Base-by-base conservation (phyloP, 2,888 invertebrate species). In the Pogonocherus hispidulus region DNA sequence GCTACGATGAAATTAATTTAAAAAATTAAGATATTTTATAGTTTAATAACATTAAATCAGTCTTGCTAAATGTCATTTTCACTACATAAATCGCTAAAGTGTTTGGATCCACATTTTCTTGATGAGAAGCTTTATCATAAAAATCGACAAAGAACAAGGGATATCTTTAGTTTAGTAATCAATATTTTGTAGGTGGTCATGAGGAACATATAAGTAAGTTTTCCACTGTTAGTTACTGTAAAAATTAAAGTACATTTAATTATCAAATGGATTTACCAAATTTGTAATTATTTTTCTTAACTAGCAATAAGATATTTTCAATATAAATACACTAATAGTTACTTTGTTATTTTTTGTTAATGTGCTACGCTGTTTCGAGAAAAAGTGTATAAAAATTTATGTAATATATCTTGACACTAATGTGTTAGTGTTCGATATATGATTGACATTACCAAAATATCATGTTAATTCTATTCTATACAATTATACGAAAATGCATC, bases 361-460 rank as follows among this genome's bases (percentile, higher is more conserved):
- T 70, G 67, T 63, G 63, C 67, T 64, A 27, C 32, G 47, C 27
- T 59, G 23, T 59, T 56, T 67, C 52, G 63, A 63, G 46, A 57
- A 69, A 56, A 63, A 70, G 67, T 63, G 65, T 77, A 75, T 76
- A 77, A 71, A 75, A 74, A 75, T 67, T 69, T 67, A 72, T 74
- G 74, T 75, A 76, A 74, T 65, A 77, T 76, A 73, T 71, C 55
- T 69, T 69, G 71, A 73, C 47, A 18, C 76, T 73, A 74, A 70
- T 56, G n/a, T 56, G n/a, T 75, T 73, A 75, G 73, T 55, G 66
- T 60, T 69, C 70, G 76, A 72, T 66, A 63, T 55, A 69, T 76
- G 63, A 74, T 73, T 76, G 67, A 74, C 74, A 77, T 77, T 77
- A 77, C 78, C 78, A 77, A 74, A 73, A 56, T 51, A 66, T 54